phyloP scores from a whole-genome alignment of 2,797 vertebrate species.

The Diceros bicornis region DNA sequence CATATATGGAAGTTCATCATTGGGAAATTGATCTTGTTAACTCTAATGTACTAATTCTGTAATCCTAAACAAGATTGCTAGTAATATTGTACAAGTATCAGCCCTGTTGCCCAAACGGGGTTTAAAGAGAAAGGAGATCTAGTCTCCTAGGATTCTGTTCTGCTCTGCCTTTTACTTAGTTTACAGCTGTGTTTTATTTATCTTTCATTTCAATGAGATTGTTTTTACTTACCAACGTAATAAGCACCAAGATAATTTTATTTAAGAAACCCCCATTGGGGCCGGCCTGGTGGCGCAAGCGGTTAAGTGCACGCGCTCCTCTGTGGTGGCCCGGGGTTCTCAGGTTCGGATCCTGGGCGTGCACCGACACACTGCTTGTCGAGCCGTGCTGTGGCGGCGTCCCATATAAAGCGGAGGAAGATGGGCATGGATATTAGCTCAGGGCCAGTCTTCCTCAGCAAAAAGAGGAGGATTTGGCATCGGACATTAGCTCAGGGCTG shows the following conservation, averaged over 20 bases:
- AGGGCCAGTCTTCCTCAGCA: no score
- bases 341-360: no score
- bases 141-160: neutral
- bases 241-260: conserved; percentile 15
- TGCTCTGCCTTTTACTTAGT: neutral
- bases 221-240: conserved; percentile 16
- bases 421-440: no score
- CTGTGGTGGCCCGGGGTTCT: no score
- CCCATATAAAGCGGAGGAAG: no score
- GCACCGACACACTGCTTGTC: no score
- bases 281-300: no score
- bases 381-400: no score
- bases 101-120: neutral
- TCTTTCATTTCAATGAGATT: conserved; percentile 20
- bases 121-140: neutral
- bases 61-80: neutral
- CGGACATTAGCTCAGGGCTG: no score
- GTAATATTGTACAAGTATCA: neutral
- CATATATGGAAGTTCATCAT: neutral
- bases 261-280: neutral
- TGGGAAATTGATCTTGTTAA: neutral
- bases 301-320: no score
- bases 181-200: neutral
- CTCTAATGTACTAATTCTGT: neutral
- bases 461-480: no score